Evolutionary conservation across 2,888 invertebrate species (phyloP).

Genomic region (Galerucella nymphaeae): DNA sequence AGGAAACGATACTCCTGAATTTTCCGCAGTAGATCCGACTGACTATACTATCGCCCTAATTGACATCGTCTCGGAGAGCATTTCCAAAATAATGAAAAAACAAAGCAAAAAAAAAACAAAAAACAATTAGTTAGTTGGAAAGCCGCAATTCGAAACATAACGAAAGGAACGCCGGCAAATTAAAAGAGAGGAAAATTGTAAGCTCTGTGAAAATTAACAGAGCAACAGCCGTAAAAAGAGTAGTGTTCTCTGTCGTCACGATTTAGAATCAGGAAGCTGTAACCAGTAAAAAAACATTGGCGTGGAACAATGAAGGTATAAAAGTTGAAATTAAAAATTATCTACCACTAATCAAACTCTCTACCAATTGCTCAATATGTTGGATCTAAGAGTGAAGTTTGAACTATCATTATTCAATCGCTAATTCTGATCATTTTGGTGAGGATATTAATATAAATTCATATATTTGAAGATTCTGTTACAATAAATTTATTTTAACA

Average conservation of each 20-base stretch:
- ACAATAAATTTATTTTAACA: too few relatives aligned
- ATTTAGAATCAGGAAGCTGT: constrained; percentile 5
- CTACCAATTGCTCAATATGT: too few relatives aligned
- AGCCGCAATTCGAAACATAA: constrained; percentile 20
- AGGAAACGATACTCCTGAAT: too few relatives aligned
- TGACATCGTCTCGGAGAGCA: not conserved
- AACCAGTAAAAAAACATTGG: constrained; percentile 10
- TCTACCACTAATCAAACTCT: too few relatives aligned
- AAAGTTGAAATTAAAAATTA: too few relatives aligned
- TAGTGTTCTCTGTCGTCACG: constrained; percentile 13
- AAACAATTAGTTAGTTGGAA: constrained; percentile 15
- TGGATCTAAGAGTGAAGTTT: too few relatives aligned
- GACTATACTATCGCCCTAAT: constrained; percentile 1
- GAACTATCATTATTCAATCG: too few relatives aligned
- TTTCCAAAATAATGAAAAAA: constrained; percentile 16
- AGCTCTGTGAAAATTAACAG: constrained; percentile 43
- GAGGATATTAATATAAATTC: too few relatives aligned
- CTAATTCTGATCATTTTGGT: too few relatives aligned
- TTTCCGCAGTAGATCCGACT: not conserved
- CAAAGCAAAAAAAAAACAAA: not conserved
- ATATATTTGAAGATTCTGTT: too few relatives aligned
- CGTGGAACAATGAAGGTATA: not conserved
- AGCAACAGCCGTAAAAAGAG: constrained; percentile 46
- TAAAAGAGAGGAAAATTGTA: constrained; percentile 37
- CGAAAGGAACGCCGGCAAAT: constrained; percentile 26